phyloP scores from a whole-genome alignment of 2,797 vertebrate species.

The Garrulus glandarius region DNA sequence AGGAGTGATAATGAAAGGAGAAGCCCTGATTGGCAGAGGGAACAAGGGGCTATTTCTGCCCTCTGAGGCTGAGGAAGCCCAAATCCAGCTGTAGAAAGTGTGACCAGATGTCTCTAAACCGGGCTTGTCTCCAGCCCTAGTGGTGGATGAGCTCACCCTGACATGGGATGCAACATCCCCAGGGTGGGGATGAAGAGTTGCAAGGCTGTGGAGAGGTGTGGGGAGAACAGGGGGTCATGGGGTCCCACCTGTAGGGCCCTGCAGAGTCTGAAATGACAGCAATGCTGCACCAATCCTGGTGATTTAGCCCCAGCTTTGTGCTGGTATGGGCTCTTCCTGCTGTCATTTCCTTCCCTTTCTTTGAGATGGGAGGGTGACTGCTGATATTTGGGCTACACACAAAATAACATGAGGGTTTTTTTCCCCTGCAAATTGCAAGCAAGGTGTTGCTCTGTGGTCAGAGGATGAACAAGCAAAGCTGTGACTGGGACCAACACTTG shows the following conservation, averaged over 20 bases:
- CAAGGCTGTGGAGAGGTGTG: not conserved
- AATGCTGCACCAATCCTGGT: fast-evolving
- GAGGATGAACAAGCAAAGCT: not conserved
- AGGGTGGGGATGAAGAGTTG: not conserved
- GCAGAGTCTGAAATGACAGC: not conserved
- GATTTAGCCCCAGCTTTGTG: not conserved
- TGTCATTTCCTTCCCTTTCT: not conserved
- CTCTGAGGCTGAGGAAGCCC: not conserved
- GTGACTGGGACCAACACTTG: not conserved
- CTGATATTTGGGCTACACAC: not conserved
- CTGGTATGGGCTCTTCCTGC: not conserved
- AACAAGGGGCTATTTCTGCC: not conserved
- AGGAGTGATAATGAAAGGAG: not conserved
- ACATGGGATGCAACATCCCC: not conserved
- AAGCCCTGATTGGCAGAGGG: not conserved
- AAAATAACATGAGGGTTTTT: not conserved
- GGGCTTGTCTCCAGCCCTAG: fast-evolving
- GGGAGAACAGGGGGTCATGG: fast-evolving
- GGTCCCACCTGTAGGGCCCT: not conserved
- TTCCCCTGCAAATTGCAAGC: not conserved
- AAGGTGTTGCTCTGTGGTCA: not conserved
- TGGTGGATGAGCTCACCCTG: not conserved
- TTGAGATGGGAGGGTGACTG: not conserved
- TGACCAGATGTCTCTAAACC: fast-evolving
- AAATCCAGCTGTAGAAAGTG: not conserved